These are phyloP conservation scores for Steatornis caripensis DNA, from an alignment of 2,113 vertebrate species.

Conservation along the genomic window DNA sequence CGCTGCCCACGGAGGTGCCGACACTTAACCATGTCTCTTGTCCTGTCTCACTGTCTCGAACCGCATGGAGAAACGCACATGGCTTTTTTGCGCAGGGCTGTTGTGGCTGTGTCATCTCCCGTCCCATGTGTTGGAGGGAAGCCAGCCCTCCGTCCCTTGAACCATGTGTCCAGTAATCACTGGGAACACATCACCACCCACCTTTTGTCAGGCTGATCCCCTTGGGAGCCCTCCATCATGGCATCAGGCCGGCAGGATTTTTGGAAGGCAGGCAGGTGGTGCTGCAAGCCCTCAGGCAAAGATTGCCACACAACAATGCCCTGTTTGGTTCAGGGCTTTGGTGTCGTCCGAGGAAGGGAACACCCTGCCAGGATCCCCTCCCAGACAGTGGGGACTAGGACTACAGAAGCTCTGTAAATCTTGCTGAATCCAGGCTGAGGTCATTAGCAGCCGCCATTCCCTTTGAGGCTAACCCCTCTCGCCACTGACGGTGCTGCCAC, in stretches of 20 bases:
- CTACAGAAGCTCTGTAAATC: neutral
- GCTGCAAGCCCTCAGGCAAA: neutral
- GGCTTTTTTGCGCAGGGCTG: neutral
- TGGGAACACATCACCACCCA: rapidly evolving
- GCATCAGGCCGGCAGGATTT: neutral
- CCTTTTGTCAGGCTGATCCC: neutral
- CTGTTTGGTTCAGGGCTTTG: neutral
- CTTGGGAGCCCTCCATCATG: neutral
- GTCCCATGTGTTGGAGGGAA: neutral
- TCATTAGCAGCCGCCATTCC: neutral
- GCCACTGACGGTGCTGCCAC: rapidly evolving
- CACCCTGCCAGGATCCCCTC: rapidly evolving
- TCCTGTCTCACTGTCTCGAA: neutral
- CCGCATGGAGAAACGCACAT: neutral
- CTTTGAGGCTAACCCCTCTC: neutral
- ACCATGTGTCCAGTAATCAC: rapidly evolving
- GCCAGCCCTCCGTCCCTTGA: neutral
- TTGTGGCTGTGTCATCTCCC: neutral
- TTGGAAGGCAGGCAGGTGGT: neutral
- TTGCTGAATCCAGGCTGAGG: neutral
- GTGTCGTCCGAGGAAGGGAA: neutral
- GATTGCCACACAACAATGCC: rapidly evolving
- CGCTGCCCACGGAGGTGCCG: neutral
- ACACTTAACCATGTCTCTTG: neutral
- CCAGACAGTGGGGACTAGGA: neutral